These are phyloP conservation scores for Cheilosia pagana DNA, from an alignment of 2,888 invertebrate species.

Conservation along the genomic window DNA sequence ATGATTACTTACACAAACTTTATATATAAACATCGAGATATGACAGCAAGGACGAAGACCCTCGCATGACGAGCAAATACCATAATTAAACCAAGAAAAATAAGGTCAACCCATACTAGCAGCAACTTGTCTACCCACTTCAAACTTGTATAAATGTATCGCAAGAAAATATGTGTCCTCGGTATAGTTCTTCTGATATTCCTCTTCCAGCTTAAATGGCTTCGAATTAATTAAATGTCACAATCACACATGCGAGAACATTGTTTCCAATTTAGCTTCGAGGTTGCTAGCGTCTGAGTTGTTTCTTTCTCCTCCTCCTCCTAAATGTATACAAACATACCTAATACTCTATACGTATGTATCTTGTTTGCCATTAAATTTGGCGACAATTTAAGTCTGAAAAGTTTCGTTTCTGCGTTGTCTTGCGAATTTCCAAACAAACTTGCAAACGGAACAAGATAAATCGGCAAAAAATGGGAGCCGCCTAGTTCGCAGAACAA, in stretches of 20 bases:
- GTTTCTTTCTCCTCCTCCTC: not conserved
- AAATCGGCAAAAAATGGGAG: constrained; percentile 7
- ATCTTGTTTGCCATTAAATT: constrained; percentile 26
- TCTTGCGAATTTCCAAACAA: constrained; percentile 3
- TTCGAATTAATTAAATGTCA: constrained; percentile 43
- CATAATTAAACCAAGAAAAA: not conserved
- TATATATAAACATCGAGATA: no score
- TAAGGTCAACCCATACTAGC: constrained; percentile 4
- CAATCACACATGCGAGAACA: not conserved
- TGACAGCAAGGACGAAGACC: no score
- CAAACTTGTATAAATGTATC: not conserved
- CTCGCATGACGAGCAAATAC: no score
- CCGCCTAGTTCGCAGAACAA: not conserved
- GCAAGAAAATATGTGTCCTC: not conserved
- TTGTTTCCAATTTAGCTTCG: constrained; percentile 16
- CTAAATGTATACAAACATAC: not conserved
- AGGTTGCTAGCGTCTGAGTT: constrained; percentile 1
- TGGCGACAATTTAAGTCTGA: constrained; percentile 30
- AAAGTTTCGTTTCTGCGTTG: not conserved
- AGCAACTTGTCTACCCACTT: constrained; percentile 15
- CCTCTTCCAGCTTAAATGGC: constrained; percentile 12
- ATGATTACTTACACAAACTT: no score
- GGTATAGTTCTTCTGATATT: not conserved
- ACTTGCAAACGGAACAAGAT: not conserved
- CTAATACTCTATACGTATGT: no score